These are phyloP conservation scores for Microplitis deprimator DNA, from an alignment of 2,888 invertebrate genomes.

Conservation along the genomic window DNA sequence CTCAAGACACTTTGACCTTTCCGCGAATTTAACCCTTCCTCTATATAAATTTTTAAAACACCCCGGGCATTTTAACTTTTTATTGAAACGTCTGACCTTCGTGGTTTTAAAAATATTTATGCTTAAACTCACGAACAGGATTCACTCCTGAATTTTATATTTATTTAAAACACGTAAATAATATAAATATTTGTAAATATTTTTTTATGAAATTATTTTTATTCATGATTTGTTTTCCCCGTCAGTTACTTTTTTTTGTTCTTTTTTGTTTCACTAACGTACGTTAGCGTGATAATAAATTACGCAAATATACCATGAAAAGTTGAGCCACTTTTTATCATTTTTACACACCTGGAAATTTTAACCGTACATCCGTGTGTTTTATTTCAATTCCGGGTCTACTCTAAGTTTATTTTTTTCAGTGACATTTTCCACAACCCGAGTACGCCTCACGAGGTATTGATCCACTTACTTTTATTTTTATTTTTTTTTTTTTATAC, in stretches of 20 bases:
- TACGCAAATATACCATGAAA: neutral
- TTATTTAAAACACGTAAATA: no score
- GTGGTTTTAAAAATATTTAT: no score
- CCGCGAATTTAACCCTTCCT: neutral
- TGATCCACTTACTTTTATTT: conserved; percentile 23
- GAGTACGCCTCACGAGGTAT: conserved; percentile 23
- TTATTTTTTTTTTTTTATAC: neutral
- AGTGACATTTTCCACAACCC: conserved; percentile 12
- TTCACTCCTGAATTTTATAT: no score
- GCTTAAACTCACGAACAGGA: no score
- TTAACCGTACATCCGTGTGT: neutral
- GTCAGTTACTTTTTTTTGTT: neutral
- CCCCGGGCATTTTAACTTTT: neutral
- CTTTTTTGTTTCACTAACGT: neutral
- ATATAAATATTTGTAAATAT: no score
- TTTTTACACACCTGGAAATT: neutral
- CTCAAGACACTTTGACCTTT: neutral
- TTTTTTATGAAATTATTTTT: no score
- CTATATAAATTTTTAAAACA: neutral
- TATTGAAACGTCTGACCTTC: neutral
- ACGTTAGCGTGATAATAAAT: neutral
- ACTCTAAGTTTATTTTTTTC: neutral
- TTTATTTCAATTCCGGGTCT: neutral
- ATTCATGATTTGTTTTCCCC: no score
- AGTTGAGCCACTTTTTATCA: neutral